Evolutionary conservation across 2,888 invertebrate genomes (phyloP).

Genomic region (Cynaeus angustus): DNA sequence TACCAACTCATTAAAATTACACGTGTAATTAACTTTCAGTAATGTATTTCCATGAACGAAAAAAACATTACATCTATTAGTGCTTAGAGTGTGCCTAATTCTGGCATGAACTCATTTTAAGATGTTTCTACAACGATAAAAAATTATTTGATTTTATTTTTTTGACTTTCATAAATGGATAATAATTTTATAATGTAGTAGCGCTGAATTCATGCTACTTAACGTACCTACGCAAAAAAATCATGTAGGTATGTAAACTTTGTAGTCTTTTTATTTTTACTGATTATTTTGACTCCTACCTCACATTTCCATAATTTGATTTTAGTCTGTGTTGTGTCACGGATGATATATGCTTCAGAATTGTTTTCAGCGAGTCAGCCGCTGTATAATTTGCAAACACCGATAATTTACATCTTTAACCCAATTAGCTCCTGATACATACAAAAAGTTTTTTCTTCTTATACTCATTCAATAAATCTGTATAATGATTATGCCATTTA

Average conservation of each 20-base stretch:
- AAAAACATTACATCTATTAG: no score
- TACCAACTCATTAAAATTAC: not conserved
- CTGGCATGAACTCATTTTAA: no score
- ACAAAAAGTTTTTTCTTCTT: slow-evolving; percentile 32
- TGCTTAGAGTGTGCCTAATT: no score
- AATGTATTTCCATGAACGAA: no score
- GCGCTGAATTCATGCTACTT: no score
- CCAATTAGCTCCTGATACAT: slow-evolving; percentile 59
- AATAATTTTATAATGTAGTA: no score
- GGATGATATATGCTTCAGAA: slow-evolving; percentile 54
- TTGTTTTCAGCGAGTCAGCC: slow-evolving; percentile 55
- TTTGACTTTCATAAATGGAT: no score
- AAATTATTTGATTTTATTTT: no score
- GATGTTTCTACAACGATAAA: no score
- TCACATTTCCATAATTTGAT: slow-evolving; percentile 31
- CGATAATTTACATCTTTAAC: slow-evolving; percentile 60
- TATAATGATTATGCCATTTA: slow-evolving; percentile 55
- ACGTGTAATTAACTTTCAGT: not conserved
- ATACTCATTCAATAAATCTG: slow-evolving; percentile 36
- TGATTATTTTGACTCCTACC: not conserved
- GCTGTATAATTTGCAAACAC: slow-evolving; percentile 59
- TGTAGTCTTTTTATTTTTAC: no score
- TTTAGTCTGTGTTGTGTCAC: slow-evolving; percentile 49
- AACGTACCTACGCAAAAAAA: no score
- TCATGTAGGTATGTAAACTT: no score